These are phyloP conservation scores for Rhopalosiphum nymphaeae DNA, from an alignment of 2,888 invertebrate species.

Conservation along the genomic window DNA sequence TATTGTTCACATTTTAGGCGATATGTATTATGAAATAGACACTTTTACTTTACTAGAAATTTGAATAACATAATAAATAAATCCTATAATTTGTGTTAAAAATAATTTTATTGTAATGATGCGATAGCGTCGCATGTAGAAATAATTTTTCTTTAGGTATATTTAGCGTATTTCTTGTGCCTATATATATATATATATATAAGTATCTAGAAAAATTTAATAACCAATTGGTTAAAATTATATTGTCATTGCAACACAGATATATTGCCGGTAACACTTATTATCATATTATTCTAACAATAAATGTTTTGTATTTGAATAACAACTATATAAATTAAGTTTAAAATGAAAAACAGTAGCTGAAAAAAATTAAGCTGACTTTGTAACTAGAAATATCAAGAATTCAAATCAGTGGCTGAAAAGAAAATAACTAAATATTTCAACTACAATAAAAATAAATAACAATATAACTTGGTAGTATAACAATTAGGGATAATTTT, in stretches of 20 bases:
- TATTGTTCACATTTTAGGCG: not conserved
- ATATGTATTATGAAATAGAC: not conserved
- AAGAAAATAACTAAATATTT: too few relatives aligned
- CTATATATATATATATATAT: not conserved
- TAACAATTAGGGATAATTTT: not conserved
- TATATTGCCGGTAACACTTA: too few relatives aligned
- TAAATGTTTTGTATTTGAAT: too few relatives aligned
- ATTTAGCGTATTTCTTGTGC: not conserved
- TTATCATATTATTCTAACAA: too few relatives aligned
- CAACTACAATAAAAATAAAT: not conserved
- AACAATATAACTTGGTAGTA: not conserved
- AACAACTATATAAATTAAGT: too few relatives aligned
- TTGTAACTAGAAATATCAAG: too few relatives aligned
- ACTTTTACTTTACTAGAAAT: not conserved
- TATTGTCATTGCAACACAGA: too few relatives aligned
- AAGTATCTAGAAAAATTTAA: not conserved
- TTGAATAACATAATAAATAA: not conserved
- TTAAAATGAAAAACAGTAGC: too few relatives aligned
- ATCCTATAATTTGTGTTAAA: not conserved
- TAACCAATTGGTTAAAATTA: not conserved
- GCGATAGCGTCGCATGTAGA: not conserved
- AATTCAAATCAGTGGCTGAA: not conserved
- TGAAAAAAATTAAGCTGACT: not conserved
- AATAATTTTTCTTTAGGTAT: not conserved
- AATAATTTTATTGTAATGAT: not conserved